Base-by-base conservation (phyloP, 2,888 invertebrate genomes). In the Pristionchus entomophagus region DNA sequence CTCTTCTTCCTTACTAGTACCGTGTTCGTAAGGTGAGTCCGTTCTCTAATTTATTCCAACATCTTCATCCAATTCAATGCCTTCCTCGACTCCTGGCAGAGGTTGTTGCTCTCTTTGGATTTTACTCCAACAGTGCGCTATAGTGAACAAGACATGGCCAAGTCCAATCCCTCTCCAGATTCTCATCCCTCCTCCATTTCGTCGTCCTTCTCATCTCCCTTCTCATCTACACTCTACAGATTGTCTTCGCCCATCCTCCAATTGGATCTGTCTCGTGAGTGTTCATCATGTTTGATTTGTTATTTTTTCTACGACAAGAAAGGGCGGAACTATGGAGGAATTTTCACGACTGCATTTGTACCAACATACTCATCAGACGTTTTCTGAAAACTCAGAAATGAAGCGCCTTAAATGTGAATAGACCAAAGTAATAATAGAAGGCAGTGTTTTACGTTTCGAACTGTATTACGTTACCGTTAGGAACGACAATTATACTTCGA, bases 1-100 rank as follows among this genome's bases (percentile, higher is more conserved):
- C 88, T 93, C 69, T 93, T 93, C 93, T 91, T 91, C 78, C 86
- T 93, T 81, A 91, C 92, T 29, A 88, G 91, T 26, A 88, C 91
- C n/a, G 91, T 92, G 22, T 93, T 93, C 73, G 87, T 92, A 26
- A 84, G 89, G 62, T 83, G 22, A 65, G 53, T 26, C 19, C 29
- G 5, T 8, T 29, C 14, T 17, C 35, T 19, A 26, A 77, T 26
- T 77, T 4, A 26, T 26, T n/a, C n/a, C n/a, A n/a, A n/a, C n/a
- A n/a, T n/a, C n/a, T n/a, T n/a, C n/a, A n/a, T n/a, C n/a, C n/a
- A n/a, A n/a, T n/a, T n/a, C n/a, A n/a, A n/a, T n/a, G n/a, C n/a
- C n/a, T n/a, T n/a, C n/a, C n/a, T n/a, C n/a, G n/a, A n/a, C n/a
- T n/a, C n/a, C n/a, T n/a, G n/a, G n/a, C n/a, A n/a, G n/a, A n/a